Evolutionary conservation across 2,113 vertebrate species (phyloP).

Genomic region (Pluvianellus socialis): DNA sequence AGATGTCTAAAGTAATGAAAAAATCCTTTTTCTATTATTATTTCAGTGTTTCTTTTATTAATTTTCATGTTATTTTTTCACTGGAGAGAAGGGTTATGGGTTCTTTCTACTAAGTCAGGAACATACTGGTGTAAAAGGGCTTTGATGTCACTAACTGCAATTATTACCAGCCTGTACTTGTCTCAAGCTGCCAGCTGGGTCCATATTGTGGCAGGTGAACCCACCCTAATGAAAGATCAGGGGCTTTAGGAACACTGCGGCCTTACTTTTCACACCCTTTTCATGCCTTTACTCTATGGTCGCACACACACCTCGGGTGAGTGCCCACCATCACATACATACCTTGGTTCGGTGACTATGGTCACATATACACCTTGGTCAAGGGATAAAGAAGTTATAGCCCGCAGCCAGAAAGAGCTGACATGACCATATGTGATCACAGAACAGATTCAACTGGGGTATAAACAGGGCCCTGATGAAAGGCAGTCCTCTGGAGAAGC

Average conservation of each 20-base stretch:
- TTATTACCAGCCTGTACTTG: background rate
- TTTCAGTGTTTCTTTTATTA: background rate
- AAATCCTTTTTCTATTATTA: background rate
- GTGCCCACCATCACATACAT: too few relatives aligned
- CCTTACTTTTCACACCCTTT: background rate
- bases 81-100: background rate
- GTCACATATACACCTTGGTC: too few relatives aligned
- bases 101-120: background rate
- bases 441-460: background rate
- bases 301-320: background rate
- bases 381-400: too few relatives aligned
- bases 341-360: too few relatives aligned
- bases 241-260: background rate
- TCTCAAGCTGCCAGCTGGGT: background rate
- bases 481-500: background rate
- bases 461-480: background rate
- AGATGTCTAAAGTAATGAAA: background rate
- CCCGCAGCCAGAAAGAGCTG: too few relatives aligned
- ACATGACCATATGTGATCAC: background rate
- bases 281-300: background rate
- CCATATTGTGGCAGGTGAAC: background rate
- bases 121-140: background rate
- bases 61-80: background rate
- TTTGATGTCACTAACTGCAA: background rate
- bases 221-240: background rate